Conservation (phyloP, 2,113 vertebrate species). For the Saiga tatarica region DNA sequence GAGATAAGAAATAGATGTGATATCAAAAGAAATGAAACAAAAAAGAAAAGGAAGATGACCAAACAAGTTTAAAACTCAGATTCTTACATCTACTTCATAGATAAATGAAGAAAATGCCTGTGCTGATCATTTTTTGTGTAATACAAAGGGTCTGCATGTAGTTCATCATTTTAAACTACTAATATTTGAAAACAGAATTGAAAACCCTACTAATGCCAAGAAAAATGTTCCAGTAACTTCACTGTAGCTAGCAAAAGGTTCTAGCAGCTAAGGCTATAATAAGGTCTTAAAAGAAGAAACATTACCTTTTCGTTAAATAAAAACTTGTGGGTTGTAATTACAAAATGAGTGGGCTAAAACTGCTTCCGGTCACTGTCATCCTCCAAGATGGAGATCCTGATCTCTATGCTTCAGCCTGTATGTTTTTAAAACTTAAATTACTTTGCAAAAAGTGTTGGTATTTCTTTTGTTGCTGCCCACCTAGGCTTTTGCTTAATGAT, state of each 20-base stretch:
- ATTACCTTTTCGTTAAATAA: conserved; percentile 44
- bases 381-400: neutral
- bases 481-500: conserved; percentile 46
- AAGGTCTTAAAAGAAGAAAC: conserved; percentile 54
- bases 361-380: conserved; percentile 35
- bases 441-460: conserved; percentile 17
- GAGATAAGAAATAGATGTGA: conserved; percentile 68
- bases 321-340: conserved; percentile 52
- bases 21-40: conserved; percentile 64
- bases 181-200: conserved; percentile 78
- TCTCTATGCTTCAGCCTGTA: conserved; percentile 19
- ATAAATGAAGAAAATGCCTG: conserved; percentile 6
- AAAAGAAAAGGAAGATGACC: conserved; percentile 11
- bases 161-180: conserved; percentile 71
- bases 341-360: conserved; percentile 24
- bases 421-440: conserved; percentile 50
- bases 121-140: neutral
- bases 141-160: conserved; percentile 20
- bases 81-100: conserved; percentile 35
- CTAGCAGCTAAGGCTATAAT: conserved; percentile 41
- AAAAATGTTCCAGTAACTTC: conserved; percentile 55
- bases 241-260: conserved; percentile 45
- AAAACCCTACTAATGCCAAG: conserved; percentile 60
- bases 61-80: conserved; percentile 59
- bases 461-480: neutral